Evolutionary conservation across 1,140 invertebrate species (phyloP), one percentile per base, ranked within the genome.

Genomic region (Rhopalosiphum maidis): DNA sequence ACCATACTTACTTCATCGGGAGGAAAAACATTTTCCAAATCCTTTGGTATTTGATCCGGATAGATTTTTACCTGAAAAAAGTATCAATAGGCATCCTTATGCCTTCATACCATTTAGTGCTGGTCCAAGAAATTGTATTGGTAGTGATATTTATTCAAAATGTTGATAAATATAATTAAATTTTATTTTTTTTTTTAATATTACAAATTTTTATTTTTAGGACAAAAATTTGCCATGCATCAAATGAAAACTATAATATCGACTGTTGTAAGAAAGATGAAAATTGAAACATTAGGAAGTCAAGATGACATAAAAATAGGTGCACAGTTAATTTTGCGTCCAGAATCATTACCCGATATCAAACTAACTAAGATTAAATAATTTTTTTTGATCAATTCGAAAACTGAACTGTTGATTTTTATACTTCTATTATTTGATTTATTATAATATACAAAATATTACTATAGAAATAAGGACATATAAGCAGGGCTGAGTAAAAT

Each of bases 11-110:
- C 94, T 97, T 51, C 97, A 97, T 87, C 95, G 96, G 6, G 95
- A 96, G 51, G 94, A 95, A 68, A 95, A 96, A 37, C 94, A 96
- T 25, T 97, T 96, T 94, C 96, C 96, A 95, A 96, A 93, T 51
- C 95, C 95, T 51, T 86, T 77, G n/a, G n/a, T 91, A 43, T 97
- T 97, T 94, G 95, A 97, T 95, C 97, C 97, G 0, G 96, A 97
- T 68, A 95, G 96, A 94, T 97, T 97, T 95, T 94, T 96, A 37
- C 95, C 96, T 0, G 96, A 97, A 94, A 95, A 96, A 93, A 87
- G 94, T 89, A 25, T 8, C 77, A 94, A 94, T 21, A 94, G 96
- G 46, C 96, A 94, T 94, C 95, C 93, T 21, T 95, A 94, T 90
- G 93, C 95, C 7, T 96, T 95, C 93, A 94, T 96, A 54, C 96